A percentile compares a stretch with the other conserved stretches of the same genome.
Conservation (phyloP, 2,888 invertebrate species). For the Gnatocerus cornutus region DNA sequence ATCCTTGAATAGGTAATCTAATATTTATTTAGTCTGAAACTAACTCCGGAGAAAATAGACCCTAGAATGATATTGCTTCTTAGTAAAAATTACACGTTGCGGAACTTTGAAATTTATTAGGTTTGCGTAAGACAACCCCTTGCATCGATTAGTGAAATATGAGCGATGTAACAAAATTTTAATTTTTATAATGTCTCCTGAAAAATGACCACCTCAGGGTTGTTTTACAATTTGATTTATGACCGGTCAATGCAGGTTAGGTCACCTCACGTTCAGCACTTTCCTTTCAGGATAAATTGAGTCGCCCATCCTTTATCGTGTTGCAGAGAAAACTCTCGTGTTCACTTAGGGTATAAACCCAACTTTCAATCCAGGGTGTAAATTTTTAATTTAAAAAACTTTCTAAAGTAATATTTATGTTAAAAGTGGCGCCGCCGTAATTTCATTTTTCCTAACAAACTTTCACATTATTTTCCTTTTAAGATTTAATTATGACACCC, state of each 20-base stretch:
- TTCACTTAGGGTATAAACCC: conserved; percentile 16
- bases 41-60: not conserved
- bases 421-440: not conserved
- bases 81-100: not conserved
- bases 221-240: conserved; percentile 44
- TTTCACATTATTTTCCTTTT: conserved; percentile 12
- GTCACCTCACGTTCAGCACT: conserved; percentile 40
- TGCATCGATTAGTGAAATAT: conserved; percentile 6
- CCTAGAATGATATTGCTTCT: not conserved
- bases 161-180: not conserved
- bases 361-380: conserved; percentile 19
- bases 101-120: not conserved
- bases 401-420: conserved; percentile 25
- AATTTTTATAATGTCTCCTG: conserved; percentile 20
- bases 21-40: too few relatives aligned
- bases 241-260: conserved; percentile 38
- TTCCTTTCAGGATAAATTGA: conserved; percentile 47
- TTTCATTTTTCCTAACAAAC: conserved; percentile 16
- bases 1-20: too few relatives aligned
- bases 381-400: conserved; percentile 30
- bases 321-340: conserved; percentile 35
- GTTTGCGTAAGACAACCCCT: not conserved
- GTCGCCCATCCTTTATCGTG: conserved; percentile 47
- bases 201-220: conserved; percentile 35
- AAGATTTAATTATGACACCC: not conserved